Base-by-base conservation (phyloP, 1,140 invertebrate genomes). In the Megathymus violae region DNA sequence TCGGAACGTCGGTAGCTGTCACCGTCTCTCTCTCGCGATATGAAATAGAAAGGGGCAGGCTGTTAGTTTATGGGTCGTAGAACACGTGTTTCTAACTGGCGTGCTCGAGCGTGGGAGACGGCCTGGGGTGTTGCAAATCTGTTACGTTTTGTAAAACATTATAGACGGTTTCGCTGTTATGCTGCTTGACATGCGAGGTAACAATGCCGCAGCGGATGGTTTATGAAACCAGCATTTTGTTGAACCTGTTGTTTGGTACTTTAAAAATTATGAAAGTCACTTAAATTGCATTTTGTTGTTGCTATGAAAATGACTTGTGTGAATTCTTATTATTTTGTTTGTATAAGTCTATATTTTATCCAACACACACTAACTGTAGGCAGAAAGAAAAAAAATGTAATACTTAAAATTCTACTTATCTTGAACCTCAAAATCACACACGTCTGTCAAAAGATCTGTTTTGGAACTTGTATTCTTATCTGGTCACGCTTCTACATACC, bases 71-170 rank as follows among this genome's bases (percentile, higher is more conserved):
- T 56, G 52, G 52, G 52, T 43, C 52, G 52, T 22, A 14, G 52
- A 44, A 56, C 38, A 56, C 52, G 52, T 56, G 52, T 56, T 41
- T 25, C 38, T 43, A 56, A 44, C 52, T 56, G 52, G 52, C 52
- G 52, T 44, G 52, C 15, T 25, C 52, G 52, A 58, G 52, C 52
- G 52, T 58, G 52, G 52, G 52, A 44, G 52, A 58, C 41, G 22
- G 54, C 54, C 54, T 11, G 54, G 54, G 54, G 54, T 46, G 54
- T 59, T 59, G 54, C 54, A 59, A 59, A 59, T 59, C 54, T 59
- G 54, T 59, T 46, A 59, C 54, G 43, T 47, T 59, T 59, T 59
- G 54, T 59, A 59, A 15, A 46, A 59, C 27, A 58, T 58, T 59
- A 59, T 59, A 36, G 54, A 25, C 25, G 22, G 40, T 44, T 44